Evolutionary conservation across 1,140 invertebrate genomes (phyloP), one percentile per base, ranked within the genome.

Genomic region (Zaprionus gabonicus): DNA sequence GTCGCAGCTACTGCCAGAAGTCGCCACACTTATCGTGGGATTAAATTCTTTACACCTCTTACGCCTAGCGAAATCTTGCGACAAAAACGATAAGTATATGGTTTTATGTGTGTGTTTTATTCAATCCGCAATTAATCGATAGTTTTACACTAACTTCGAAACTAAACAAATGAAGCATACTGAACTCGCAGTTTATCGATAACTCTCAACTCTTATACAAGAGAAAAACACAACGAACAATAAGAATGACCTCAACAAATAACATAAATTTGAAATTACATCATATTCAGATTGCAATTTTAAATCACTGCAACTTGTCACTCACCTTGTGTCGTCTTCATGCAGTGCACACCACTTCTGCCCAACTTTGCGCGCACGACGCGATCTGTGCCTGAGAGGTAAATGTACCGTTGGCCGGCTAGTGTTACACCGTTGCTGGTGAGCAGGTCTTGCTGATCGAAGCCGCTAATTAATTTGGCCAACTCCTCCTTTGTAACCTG

Each of bases 261-360:
- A 44, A 44, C 41, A 31, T 57, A 1, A 28, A 9, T 28, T 28
- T 7, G 7, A 28, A 28, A 28, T 28, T 1, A 28, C 7, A 28
- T 9, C 7, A 28, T 7, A 7, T 7, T 28, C 6, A 28, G 28
- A 31, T 9, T 38, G 20, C 27, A 38, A 23, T 65, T 4, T n/a
- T 9, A 23, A 31, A 10, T 31, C 9, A 10, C 31, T 10, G 31
- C 9, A 10, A 34, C 7, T 46, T 51, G 10, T 12, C 3, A 55
- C 93, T 93, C 93, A 97, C 96, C 96, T 95, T 98, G 97, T 94
- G 95, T 95, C 93, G 97, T 98, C 95, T 98, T 98, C 96, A 98
- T 97, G 96, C 97, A 97, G 93, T 98, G 97, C 66, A 98, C 96
- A 84, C 97, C 97, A 92, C 97, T 96, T 94, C 97, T 97, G 92